Conservation (phyloP, 2,797 vertebrate genomes). For the Chrosomus eos region DNA sequence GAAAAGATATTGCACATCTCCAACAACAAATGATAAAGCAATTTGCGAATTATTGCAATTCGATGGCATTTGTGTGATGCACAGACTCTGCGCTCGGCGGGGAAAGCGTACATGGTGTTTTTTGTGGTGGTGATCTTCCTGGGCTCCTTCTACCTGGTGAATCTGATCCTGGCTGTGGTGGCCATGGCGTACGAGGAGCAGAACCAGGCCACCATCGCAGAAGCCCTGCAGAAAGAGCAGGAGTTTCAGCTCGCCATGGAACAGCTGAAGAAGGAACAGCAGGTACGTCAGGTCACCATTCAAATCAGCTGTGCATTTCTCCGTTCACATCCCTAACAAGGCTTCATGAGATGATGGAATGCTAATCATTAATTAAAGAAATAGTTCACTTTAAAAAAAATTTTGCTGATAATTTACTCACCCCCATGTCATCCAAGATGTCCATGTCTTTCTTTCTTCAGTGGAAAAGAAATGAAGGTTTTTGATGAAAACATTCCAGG, state of each 20-base stretch:
- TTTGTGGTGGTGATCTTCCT: constrained; percentile 98
- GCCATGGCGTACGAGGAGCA: constrained; percentile 99
- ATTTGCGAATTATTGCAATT: neutral
- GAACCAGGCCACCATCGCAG: constrained; percentile 96
- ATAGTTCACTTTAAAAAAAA: too few relatives aligned
- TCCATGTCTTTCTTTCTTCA: too few relatives aligned
- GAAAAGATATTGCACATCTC: neutral
- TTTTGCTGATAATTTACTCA: too few relatives aligned
- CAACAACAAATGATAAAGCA: neutral
- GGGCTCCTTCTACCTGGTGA: constrained; percentile 96
- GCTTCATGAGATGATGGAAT: neutral
- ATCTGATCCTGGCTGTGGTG: constrained; percentile 96
- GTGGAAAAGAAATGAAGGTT: too few relatives aligned
- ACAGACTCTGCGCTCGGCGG: constrained; percentile 93
- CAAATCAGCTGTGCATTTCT: neutral
- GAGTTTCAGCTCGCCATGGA: constrained; percentile 95
- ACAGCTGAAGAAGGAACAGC: constrained; percentile 90
- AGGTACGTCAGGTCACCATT: constrained; percentile 73
- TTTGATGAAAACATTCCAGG: too few relatives aligned
- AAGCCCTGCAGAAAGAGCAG: constrained; percentile 91
- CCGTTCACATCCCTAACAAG: neutral
- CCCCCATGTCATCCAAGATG: too few relatives aligned
- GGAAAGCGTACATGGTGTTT: constrained; percentile 99
- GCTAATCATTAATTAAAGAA: neutral
- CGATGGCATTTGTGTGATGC: neutral